Base-by-base conservation (phyloP, 1,140 invertebrate genomes). In the Drosophila asahinai region DNA sequence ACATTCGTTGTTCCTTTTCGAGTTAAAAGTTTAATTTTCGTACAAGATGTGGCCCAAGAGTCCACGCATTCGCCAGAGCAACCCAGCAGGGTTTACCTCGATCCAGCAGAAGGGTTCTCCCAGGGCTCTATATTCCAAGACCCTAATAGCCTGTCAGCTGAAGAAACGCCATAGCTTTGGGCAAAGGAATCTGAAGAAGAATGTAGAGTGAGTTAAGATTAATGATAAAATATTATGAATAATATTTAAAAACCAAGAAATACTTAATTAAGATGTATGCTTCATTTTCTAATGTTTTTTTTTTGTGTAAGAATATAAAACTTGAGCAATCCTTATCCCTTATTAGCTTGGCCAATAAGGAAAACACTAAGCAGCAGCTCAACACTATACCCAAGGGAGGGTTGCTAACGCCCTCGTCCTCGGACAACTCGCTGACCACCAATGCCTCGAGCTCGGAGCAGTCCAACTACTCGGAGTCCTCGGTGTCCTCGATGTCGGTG, bases 351-450 rank as follows among this genome's bases (percentile, higher is more conserved):
- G 58, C 48, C 5, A 55, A 51, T 25, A 73, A 79, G 51, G 40
- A 77, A 8, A 75, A 48, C 11, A 36, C 33, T 0, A 17, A 61
- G 7, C 47, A 70, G 25, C 14, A 64, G n/a, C 5, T 66, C 2
- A 38, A n/a, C 17, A 70, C 70, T 42, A 49, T 63, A 19, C 64
- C 77, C 5, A 47, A 77, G 9, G 30, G 66, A 0, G 42, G 65
- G 0, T 3, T 77, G 9, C 62, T 91, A 4, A 91, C 83, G 1
- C 91, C 86, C 6, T 91, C 91, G 0, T 87, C 86, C 5, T 92
- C 91, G n/a, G 62, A 81, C 6, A 63, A 59, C 12, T 91, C 81
- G 0, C 8, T 91, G 8, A 62, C 67, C 19, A 66, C 80, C 33
- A 81, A 47, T 12, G 3, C 49, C 0, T 66, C 77, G 12, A 58